Percentiles rank a stretch among this genome's conserved stretches.
Evolutionary conservation across 2,113 vertebrate genomes (phyloP).

Genomic region (Toxostoma redivivum): DNA sequence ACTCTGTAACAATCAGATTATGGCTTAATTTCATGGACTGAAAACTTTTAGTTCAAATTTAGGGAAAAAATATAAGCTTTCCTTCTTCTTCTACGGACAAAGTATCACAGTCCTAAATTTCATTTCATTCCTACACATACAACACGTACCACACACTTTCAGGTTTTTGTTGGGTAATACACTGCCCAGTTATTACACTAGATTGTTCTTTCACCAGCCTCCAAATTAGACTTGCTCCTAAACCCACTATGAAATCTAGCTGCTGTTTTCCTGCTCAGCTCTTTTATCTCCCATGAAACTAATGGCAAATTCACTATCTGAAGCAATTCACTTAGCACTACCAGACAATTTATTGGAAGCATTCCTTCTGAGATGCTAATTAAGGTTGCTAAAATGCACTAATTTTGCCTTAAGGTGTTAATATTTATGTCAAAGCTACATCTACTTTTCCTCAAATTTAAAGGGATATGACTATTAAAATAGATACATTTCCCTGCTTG

Average conservation of each 20-base stretch:
- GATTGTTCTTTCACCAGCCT: background rate
- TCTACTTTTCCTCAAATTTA: background rate
- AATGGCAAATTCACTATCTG: background rate
- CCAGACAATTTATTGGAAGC: background rate
- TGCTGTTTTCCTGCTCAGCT: background rate
- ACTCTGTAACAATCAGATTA: background rate
- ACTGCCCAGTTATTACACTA: background rate
- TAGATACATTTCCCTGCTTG: background rate
- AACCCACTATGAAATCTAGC: background rate
- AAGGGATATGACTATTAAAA: background rate
- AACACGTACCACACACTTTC: background rate
- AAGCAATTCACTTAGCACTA: background rate
- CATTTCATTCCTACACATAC: background rate
- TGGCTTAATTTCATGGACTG: background rate
- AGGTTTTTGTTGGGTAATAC: background rate
- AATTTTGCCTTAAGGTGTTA: background rate
- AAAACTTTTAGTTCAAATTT: background rate
- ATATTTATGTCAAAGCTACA: conserved; percentile 15
- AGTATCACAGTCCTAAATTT: background rate
- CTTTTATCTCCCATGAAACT: background rate
- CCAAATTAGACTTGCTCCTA: background rate
- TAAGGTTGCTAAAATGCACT: background rate
- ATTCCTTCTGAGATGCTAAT: background rate
- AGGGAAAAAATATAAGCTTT: accelerated
- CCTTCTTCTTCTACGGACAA: background rate